These are phyloP conservation scores for Porphyrio hochstetteri DNA, from an alignment of 2,113 vertebrate species.

Conservation along the genomic window DNA sequence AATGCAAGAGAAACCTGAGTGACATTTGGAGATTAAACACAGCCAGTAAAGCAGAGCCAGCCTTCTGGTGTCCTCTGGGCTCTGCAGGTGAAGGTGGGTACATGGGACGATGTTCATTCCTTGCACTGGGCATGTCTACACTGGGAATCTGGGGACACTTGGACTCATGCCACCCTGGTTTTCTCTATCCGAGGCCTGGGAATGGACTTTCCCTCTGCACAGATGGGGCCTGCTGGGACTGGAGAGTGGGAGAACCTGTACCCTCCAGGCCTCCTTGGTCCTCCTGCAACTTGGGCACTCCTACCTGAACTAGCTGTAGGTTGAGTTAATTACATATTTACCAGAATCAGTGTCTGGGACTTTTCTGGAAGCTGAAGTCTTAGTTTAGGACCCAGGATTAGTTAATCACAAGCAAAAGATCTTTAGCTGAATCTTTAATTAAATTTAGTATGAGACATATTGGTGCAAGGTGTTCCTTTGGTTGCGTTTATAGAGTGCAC, in stretches of 20 bases:
- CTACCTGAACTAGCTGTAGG: neutral
- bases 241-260: neutral
- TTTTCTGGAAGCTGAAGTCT: neutral
- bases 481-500: neutral
- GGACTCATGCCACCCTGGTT: neutral
- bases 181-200: neutral
- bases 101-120: neutral
- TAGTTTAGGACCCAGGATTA: neutral
- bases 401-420: neutral
- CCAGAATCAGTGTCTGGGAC: neutral
- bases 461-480: neutral
- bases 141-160: neutral
- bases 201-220: neutral
- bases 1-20: neutral
- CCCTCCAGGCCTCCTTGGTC: neutral
- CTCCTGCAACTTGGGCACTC: neutral
- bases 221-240: accelerated
- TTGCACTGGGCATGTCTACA: neutral
- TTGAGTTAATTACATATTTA: neutral
- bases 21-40: neutral
- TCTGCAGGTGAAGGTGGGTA: neutral
- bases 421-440: neutral
- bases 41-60: neutral
- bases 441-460: neutral
- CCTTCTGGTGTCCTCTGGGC: neutral